Evolutionary conservation across 2,888 invertebrate species (phyloP), one percentile per base, ranked within the genome.

Genomic region (Cancer borealis): DNA sequence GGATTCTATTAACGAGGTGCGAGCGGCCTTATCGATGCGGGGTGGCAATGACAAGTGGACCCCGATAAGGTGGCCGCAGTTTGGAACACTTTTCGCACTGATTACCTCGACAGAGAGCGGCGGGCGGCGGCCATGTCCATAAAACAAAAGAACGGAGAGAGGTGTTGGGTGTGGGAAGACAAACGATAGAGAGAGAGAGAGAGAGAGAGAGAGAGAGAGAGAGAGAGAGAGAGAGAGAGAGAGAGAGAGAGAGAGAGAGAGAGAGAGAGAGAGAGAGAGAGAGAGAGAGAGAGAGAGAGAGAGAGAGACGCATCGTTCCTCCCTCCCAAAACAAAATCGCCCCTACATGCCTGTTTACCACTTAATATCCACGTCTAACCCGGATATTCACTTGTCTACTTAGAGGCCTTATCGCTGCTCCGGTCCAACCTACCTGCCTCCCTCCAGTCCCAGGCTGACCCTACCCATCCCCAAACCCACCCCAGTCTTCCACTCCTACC

Each of bases 261-360:
- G 60, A 60, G 60, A 79, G 26, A 79, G 73, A 79, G 73, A 79
- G 73, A 79, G 73, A 79, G 73, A 79, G 73, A 73, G 73, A 73
- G 73, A 73, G 73, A 73, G 73, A 73, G 73, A 73, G 73, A 73
- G 73, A 73, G 73, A 73, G 73, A 73, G 73, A 73, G 73, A 73
- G 73, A 73, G 73, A 73, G 73, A n/a, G n/a, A 3, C 21, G n/a
- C 73, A 6, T 79, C 26, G 2, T 84, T 30, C 84, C 39, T 30
- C 84, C 84, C 39, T 84, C 84, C 84, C 84, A 30, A 84, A 39
- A 84, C 84, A 84, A 39, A 84, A 17, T 84, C 84, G 39, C 39
- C 84, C 84, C 84, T 84, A 84, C 84, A 84, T 84, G 84, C 84
- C 84, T 84, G 84, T 84, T 84, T 84, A 84, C 84, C 84, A 84